These are phyloP conservation scores for Itoplectis maculator DNA, from an alignment of 2,888 invertebrate genomes.

Conservation along the genomic window DNA sequence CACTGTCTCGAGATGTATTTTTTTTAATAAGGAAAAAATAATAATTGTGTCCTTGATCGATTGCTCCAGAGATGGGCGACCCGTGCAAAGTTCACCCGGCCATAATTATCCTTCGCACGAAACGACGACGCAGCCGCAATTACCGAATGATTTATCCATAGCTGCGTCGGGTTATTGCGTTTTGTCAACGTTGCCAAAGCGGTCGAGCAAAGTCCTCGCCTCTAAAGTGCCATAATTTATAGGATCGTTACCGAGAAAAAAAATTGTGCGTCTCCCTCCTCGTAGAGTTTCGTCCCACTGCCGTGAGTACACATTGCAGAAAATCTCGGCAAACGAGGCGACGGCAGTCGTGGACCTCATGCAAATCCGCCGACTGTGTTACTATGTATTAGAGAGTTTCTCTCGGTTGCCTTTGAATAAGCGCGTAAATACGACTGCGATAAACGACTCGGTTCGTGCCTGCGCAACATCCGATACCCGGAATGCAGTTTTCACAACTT, in stretches of 20 bases:
- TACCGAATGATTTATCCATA: background rate
- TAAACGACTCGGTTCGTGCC: background rate
- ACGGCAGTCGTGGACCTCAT: constrained; percentile 8
- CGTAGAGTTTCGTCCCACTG: background rate
- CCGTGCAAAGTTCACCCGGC: background rate
- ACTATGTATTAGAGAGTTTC: constrained; percentile 4
- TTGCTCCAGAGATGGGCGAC: background rate
- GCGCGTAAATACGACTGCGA: background rate
- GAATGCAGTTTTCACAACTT: background rate
- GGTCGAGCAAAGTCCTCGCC: background rate
- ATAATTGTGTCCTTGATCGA: background rate
- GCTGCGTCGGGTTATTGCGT: background rate
- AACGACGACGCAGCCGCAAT: background rate
- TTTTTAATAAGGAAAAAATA: background rate
- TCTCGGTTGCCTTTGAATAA: constrained; percentile 7
- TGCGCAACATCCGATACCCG: background rate
- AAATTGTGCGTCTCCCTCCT: background rate
- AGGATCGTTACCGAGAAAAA: background rate
- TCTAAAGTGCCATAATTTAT: background rate
- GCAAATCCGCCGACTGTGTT: background rate
- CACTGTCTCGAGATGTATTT: background rate
- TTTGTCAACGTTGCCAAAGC: background rate
- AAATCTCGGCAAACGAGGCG: background rate
- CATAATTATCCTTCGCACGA: background rate
- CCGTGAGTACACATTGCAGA: background rate